Evolutionary conservation across 2,797 vertebrate genomes (phyloP), one percentile per base, ranked within the genome.

Genomic region (Xiphorhynchus erythropygius): DNA sequence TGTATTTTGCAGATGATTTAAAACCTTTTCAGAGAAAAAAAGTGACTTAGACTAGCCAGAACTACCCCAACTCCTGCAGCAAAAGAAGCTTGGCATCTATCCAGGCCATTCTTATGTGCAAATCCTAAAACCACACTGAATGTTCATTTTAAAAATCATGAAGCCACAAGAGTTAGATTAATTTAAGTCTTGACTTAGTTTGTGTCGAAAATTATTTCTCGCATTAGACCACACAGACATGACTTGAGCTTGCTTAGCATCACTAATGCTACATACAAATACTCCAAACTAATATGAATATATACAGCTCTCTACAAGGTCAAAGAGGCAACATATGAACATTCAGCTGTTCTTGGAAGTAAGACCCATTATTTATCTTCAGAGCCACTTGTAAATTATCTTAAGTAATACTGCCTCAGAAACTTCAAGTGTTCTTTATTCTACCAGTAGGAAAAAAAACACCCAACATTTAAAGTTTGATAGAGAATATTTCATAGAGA

Each of bases 291-390:
- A 85, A 96, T 91, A 71, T 71, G 87, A 96, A 53, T 92, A 96
- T 50, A 21, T 77, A 92, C 79, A 92, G 87, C 37, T 73, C 11
- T 82, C 59, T 70, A 87, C 83, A 97, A 97, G 90, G 84, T 96
- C 92, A 97, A 95, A 80, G 47, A 95, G 57, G 53, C 52, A 84
- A 96, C 94, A 89, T 82, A 96, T 12, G 79, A 96, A 96, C 59
- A 75, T 95, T 79, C 50, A 88, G 53, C 50, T 93, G 47, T 75
- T 96, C 91, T 87, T 86, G 79, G 93, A 96, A 90, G 80, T 80
- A 95, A 69, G 37, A 77, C 62, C 67, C 69, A 95, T 95, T 94
- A 92, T 95, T 96, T 94, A 94, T 73, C 57, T 69, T 76, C 63
- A 65, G 65, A 75, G 69, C 35, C 41, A 69, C 60, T 87, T 96